phyloP scores from a whole-genome alignment of 1,140 invertebrate genomes.

The Paracyclopina nana region DNA sequence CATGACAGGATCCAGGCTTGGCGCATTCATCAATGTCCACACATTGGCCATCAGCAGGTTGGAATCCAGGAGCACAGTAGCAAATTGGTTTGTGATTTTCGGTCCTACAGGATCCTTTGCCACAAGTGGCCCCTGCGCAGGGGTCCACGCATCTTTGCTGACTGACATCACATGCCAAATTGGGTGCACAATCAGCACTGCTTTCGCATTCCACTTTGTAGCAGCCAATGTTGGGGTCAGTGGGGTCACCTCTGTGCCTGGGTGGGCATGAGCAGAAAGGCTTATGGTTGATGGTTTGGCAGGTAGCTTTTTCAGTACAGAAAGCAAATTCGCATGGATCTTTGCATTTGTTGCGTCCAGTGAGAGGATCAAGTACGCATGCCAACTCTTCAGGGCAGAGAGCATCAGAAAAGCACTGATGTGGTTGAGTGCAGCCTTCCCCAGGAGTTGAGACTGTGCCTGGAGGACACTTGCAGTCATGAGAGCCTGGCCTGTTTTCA shows the following conservation, averaged over 20 bases:
- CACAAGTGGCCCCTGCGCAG: neutral
- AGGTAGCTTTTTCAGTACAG: slow-evolving; percentile 48
- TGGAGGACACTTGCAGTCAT: slow-evolving; percentile 42
- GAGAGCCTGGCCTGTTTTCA: slow-evolving; percentile 55
- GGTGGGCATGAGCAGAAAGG: slow-evolving; percentile 45
- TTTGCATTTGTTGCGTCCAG: slow-evolving; percentile 24
- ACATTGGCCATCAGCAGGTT: slow-evolving; percentile 26
- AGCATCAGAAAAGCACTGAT: slow-evolving; percentile 17
- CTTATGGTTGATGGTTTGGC: slow-evolving; percentile 45
- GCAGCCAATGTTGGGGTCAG: slow-evolving; percentile 11
- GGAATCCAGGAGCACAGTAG: slow-evolving; percentile 45
- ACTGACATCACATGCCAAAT: neutral
- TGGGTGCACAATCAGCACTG: slow-evolving; percentile 16
- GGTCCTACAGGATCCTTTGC: neutral
- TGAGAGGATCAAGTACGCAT: neutral
- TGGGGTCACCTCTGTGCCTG: slow-evolving; percentile 46
- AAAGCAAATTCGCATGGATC: slow-evolving; percentile 26
- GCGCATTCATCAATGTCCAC: slow-evolving; percentile 22
- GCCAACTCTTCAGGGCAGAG: slow-evolving; percentile 12
- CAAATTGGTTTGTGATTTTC: slow-evolving; percentile 57
- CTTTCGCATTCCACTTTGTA: slow-evolving; percentile 23
- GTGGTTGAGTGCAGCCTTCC: slow-evolving; percentile 19
- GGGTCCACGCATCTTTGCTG: too few relatives aligned
- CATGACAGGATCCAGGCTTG: slow-evolving; percentile 20
- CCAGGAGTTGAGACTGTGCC: slow-evolving; percentile 20